These are phyloP conservation scores for Thelaira solivaga DNA, from an alignment of 2,888 invertebrate species.

Conservation along the genomic window DNA sequence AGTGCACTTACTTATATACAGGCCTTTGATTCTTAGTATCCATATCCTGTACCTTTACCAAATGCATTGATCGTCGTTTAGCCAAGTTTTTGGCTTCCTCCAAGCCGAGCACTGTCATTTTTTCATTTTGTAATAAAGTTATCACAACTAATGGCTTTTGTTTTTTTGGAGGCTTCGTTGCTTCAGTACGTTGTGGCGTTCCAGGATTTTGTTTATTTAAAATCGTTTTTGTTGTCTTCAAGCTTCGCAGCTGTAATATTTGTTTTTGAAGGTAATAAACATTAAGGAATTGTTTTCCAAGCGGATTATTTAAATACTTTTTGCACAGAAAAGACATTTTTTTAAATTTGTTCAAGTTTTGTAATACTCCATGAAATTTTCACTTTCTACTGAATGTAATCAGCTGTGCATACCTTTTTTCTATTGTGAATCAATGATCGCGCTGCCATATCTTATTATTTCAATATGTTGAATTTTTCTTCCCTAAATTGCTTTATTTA, in stretches of 20 bases:
- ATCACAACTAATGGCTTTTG: conserved; percentile 77
- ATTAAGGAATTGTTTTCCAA: conserved; percentile 2
- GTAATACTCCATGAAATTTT: not conserved
- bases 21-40: conserved; percentile 84
- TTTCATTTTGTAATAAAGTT: conserved; percentile 81
- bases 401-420: conserved; percentile 1
- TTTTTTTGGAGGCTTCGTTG: conserved; percentile 23
- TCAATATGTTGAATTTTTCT: too few relatives aligned
- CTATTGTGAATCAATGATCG: not conserved
- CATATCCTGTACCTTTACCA: conserved; percentile 83
- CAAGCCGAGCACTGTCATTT: conserved; percentile 80
- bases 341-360: conserved; percentile 2
- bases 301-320: not conserved
- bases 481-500: too few relatives aligned
- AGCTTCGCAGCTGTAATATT: not conserved
- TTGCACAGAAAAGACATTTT: conserved; percentile 37
- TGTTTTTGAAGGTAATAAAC: not conserved
- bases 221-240: not conserved
- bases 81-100: conserved; percentile 85
- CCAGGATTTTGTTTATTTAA: not conserved
- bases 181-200: not conserved
- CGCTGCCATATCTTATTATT: too few relatives aligned
- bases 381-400: not conserved
- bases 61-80: conserved; percentile 82
- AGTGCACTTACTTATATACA: conserved; percentile 79